Conservation (phyloP, 2,888 invertebrate species). For the Dichetophora obliterata region DNA sequence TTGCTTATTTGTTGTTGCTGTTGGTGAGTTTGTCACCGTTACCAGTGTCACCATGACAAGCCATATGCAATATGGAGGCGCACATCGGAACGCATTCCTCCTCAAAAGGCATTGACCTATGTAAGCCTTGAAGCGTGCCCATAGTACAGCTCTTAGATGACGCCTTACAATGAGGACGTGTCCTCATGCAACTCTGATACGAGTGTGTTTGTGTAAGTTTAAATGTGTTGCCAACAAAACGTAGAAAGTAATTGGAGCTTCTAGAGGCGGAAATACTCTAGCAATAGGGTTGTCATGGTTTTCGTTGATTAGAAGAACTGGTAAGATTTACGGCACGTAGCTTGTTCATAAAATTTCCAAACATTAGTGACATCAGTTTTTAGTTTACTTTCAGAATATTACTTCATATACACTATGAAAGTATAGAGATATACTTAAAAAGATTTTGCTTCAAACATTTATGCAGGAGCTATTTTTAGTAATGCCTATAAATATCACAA, state of each 20-base stretch:
- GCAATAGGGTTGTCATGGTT: neutral
- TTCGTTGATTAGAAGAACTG: too few species aligned
- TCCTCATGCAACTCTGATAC: neutral
- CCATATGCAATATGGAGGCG: neutral
- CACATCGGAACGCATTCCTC: neutral
- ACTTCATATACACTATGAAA: too few species aligned
- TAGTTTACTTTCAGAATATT: too few species aligned
- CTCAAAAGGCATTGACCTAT: conserved; percentile 17
- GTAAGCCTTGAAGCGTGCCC: conserved; percentile 4
- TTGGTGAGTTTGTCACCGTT: neutral
- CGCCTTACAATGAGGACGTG: neutral
- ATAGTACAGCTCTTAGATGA: neutral
- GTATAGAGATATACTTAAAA: too few species aligned
- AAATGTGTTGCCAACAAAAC: neutral
- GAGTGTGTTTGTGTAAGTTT: neutral
- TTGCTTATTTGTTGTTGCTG: conserved; percentile 12
- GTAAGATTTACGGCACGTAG: too few species aligned
- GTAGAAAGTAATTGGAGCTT: conserved; percentile 2
- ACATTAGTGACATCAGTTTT: too few species aligned
- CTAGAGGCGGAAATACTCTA: neutral
- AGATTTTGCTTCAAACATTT: too few species aligned
- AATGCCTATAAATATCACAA: too few species aligned
- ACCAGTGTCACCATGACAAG: conserved; percentile 28
- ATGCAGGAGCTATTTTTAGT: too few species aligned
- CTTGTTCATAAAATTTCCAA: too few species aligned